Conservation (phyloP, 2,113 vertebrate species). For the Thalassoma bifasciatum region DNA sequence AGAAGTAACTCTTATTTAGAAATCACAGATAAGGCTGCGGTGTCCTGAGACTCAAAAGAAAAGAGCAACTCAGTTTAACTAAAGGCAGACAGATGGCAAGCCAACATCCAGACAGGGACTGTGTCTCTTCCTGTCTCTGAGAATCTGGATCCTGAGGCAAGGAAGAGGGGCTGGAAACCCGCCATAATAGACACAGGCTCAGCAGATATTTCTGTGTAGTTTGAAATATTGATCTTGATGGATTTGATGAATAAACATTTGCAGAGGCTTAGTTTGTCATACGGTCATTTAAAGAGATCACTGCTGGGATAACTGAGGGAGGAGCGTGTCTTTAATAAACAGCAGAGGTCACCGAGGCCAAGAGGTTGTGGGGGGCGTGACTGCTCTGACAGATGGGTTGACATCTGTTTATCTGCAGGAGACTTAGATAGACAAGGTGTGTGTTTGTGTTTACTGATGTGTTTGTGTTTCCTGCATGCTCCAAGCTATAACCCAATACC, state of each 20-base stretch:
- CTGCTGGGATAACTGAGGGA: constrained; percentile 14
- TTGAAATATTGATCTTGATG: constrained; percentile 15
- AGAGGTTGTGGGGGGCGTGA: constrained; percentile 42
- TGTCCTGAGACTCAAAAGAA: constrained; percentile 19
- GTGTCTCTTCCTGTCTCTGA: constrained; percentile 65
- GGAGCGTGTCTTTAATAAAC: constrained; percentile 49
- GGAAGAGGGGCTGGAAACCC: constrained; percentile 18
- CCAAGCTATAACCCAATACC: constrained; percentile 34
- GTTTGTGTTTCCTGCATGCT: constrained; percentile 36
- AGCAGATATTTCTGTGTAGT: constrained; percentile 41
- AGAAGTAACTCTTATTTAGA: constrained; percentile 44
- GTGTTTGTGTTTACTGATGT: constrained; percentile 34
- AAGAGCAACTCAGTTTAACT: constrained; percentile 43
- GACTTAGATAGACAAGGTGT: constrained; percentile 37
- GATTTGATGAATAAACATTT: constrained; percentile 25
- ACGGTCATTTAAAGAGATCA: constrained; percentile 32
- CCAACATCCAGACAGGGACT: constrained; percentile 48
- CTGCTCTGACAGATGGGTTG: constrained; percentile 40
- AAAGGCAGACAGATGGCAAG: constrained; percentile 43
- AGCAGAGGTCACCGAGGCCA: constrained; percentile 42
- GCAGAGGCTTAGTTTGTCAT: constrained; percentile 20
- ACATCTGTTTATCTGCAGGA: constrained; percentile 58
- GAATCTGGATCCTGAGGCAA: constrained; percentile 35
- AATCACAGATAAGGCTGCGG: constrained; percentile 28
- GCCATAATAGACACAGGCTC: constrained; percentile 38